Evolutionary conservation across 2,888 invertebrate species (phyloP).

Genomic region (Phrixothrix hirtus): DNA sequence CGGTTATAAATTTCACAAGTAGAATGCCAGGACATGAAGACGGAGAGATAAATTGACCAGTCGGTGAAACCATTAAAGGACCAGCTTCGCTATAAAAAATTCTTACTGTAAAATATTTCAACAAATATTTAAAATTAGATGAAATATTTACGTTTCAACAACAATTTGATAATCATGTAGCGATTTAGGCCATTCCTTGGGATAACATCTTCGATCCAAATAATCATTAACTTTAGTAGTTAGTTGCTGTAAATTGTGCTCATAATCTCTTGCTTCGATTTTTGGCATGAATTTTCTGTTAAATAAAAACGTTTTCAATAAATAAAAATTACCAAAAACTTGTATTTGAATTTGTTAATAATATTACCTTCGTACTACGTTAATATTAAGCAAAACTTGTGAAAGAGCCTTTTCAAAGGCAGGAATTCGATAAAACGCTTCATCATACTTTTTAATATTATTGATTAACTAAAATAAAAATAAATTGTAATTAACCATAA

Average conservation of each 20-base stretch:
- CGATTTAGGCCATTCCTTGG: conserved; percentile 72
- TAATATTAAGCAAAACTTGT: conserved; percentile 79
- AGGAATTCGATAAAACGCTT: conserved; percentile 73
- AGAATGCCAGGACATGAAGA: conserved; percentile 88
- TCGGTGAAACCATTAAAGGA: conserved; percentile 90
- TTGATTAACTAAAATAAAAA: conserved; percentile 69
- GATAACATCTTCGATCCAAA: conserved; percentile 67
- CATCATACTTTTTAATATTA: conserved; percentile 77
- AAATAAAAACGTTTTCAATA: too few species aligned
- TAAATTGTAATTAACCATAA: not conserved
- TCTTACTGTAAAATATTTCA: not conserved
- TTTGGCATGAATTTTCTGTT: conserved; percentile 88
- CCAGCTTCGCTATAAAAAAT: conserved; percentile 78
- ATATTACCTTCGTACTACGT: conserved; percentile 76
- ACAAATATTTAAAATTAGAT: not conserved
- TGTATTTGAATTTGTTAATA: too few species aligned
- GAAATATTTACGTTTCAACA: conserved; percentile 83
- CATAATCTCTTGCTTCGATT: conserved; percentile 84
- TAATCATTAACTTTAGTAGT: conserved; percentile 84
- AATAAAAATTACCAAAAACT: too few species aligned
- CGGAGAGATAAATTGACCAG: conserved; percentile 91
- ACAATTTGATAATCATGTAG: conserved; percentile 80
- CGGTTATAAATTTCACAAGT: conserved; percentile 80
- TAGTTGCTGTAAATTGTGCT: conserved; percentile 78
- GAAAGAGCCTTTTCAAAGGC: conserved; percentile 84